Conservation (phyloP, 2,113 vertebrate species). For the Percopsis transmontana region DNA sequence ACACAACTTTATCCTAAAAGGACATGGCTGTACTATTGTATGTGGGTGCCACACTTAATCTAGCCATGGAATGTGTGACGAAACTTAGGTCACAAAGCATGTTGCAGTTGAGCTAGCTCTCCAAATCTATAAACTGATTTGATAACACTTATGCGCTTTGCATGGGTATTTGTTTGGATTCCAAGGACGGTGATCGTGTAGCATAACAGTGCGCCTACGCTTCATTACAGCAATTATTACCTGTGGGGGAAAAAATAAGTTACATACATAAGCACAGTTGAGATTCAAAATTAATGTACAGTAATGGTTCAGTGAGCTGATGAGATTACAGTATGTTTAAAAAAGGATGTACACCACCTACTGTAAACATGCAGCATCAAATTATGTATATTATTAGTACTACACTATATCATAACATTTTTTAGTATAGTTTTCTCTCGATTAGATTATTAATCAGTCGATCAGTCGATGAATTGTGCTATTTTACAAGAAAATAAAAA, state of each 20-base stretch:
- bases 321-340: neutral
- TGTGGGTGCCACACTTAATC: neutral
- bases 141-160: neutral
- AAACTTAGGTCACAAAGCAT: conserved; percentile 20
- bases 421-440: no score
- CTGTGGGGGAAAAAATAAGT: no score
- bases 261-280: no score
- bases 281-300: neutral
- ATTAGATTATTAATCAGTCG: no score
- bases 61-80: conserved; percentile 38
- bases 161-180: no score
- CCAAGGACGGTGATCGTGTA: neutral
- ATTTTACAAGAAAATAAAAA: no score
- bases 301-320: conserved; percentile 16
- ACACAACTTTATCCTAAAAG: no score
- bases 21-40: conserved; percentile 2
- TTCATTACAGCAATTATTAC: neutral
- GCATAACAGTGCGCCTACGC: neutral
- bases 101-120: neutral
- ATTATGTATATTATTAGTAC: no score
- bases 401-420: no score
- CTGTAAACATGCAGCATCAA: no score
- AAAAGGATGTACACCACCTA: no score
- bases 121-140: neutral
- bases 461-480: no score